Percentiles rank a stretch among this genome's conserved stretches.
Evolutionary conservation across 2,113 vertebrate species (phyloP).

Genomic region (Tor tambroides): DNA sequence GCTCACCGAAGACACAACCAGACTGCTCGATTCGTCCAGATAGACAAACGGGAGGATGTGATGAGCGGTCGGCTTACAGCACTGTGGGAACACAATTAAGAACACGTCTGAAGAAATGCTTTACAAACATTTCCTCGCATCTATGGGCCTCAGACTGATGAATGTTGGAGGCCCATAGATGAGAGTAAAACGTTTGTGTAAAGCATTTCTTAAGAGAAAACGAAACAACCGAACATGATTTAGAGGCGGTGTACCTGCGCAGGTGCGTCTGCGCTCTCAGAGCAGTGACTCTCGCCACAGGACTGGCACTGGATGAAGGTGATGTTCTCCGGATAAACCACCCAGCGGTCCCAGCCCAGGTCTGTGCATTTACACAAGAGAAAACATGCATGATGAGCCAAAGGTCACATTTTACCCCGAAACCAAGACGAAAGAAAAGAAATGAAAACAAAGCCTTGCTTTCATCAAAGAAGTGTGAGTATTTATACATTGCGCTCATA

Average conservation of each 20-base stretch:
- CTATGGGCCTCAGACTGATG: neutral
- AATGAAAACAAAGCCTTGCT: neutral
- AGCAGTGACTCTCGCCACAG: too few species aligned
- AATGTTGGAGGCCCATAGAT: too few species aligned
- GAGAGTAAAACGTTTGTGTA: too few species aligned
- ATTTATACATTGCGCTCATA: neutral
- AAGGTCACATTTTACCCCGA: neutral
- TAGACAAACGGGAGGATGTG: constrained; percentile 68
- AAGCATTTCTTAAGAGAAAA: too few species aligned
- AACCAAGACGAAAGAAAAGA: neutral
- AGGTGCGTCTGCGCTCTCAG: neutral
- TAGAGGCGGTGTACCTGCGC: neutral
- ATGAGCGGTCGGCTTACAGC: constrained; percentile 64
- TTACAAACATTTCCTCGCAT: too few species aligned
- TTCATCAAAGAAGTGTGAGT: neutral
- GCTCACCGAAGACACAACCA: constrained; percentile 67
- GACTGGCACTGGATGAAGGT: constrained; percentile 66
- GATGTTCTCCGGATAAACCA: constrained; percentile 73
- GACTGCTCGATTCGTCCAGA: constrained; percentile 62
- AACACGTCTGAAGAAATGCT: neutral
- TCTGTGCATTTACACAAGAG: constrained; percentile 60
- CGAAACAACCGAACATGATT: neutral
- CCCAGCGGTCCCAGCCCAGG: constrained; percentile 77
- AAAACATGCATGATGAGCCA: neutral
- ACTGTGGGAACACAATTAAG: constrained; percentile 50